phyloP scores from a whole-genome alignment of 2,888 invertebrate genomes.

The Clitarchus hookeri region DNA sequence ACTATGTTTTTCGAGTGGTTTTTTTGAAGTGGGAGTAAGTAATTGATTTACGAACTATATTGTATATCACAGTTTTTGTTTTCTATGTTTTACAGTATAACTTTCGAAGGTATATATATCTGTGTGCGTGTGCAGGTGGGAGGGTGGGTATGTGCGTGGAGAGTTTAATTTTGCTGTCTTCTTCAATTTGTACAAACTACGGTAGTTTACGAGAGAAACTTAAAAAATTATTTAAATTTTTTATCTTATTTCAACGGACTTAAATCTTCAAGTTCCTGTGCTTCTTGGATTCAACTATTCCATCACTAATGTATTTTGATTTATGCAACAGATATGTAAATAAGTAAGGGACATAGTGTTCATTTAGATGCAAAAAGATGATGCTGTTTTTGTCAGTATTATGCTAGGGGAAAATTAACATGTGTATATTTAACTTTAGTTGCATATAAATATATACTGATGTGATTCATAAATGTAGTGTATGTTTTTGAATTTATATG shows the following conservation, averaged over 20 bases:
- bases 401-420: not conserved
- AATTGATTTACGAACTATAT: too few relatives aligned
- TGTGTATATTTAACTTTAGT: not conserved
- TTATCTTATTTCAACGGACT: too few relatives aligned
- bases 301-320: not conserved
- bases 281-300: conserved; percentile 5
- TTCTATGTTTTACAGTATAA: too few relatives aligned
- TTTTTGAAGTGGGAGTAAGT: too few relatives aligned
- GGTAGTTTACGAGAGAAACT: too few relatives aligned
- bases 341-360: not conserved
- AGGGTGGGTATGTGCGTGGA: too few relatives aligned
- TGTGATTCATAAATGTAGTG: not conserved
- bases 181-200: too few relatives aligned
- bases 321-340: not conserved
- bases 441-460: not conserved
- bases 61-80: too few relatives aligned
- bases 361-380: not conserved
- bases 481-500: not conserved
- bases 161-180: not conserved
- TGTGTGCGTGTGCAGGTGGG: too few relatives aligned
- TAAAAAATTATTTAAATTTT: too few relatives aligned
- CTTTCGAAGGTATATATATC: too few relatives aligned
- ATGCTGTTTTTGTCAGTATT: not conserved
- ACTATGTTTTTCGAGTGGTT: too few relatives aligned
- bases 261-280: not conserved